These are phyloP conservation scores for Acrobasis repandana DNA, from an alignment of 2,888 invertebrate species.

Conservation along the genomic window DNA sequence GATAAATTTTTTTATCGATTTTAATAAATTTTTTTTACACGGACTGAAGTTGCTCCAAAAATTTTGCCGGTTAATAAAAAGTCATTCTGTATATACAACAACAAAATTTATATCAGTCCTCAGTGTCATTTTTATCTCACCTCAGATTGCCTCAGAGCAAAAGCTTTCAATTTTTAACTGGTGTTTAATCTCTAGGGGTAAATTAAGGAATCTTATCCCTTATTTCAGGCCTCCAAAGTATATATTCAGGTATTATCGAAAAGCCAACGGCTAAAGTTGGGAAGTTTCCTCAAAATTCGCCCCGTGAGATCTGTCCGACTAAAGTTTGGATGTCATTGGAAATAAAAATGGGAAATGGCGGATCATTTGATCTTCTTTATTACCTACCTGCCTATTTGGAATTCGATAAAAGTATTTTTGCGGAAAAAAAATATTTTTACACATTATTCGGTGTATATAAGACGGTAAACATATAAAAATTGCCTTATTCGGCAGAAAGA, in stretches of 20 bases:
- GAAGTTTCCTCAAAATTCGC: constrained; percentile 11
- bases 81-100: too few relatives aligned
- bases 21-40: too few relatives aligned
- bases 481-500: too few relatives aligned
- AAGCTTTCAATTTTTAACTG: constrained; percentile 16
- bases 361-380: not conserved
- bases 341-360: constrained; percentile 7
- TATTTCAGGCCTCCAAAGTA: constrained; percentile 9
- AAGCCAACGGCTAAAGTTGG: constrained; percentile 10
- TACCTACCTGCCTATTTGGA: not conserved
- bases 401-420: not conserved
- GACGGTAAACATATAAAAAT: too few relatives aligned
- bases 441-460: too few relatives aligned
- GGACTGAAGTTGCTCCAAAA: too few relatives aligned
- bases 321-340: constrained; percentile 13
- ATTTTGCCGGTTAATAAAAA: too few relatives aligned
- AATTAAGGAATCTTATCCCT: constrained; percentile 19
- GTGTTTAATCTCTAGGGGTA: not conserved
- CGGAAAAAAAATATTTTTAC: too few relatives aligned
- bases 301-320: constrained; percentile 12
- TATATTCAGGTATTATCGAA: constrained; percentile 19
- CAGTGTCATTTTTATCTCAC: not conserved
- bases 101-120: not conserved
- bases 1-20: too few relatives aligned
- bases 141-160: not conserved